Conservation (phyloP, 92 coral and sea anemone genomes). For the Isaurus tuberculatus region DNA sequence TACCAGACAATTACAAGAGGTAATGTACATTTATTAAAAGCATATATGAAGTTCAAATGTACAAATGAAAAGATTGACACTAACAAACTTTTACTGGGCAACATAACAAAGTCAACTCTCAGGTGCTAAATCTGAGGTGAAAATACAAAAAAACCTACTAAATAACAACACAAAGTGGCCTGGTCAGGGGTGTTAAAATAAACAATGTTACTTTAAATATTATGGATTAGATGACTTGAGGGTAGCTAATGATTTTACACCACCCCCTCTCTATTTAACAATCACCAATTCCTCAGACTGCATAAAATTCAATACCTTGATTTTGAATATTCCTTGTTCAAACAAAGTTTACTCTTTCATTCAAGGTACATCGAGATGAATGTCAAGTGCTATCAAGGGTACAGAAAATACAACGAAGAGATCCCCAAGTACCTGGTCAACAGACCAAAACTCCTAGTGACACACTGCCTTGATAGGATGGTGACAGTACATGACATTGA, state of each 20-base stretch:
- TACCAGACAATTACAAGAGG: conserved; percentile 32
- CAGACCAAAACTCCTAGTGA: conserved; percentile 50
- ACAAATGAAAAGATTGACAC: background rate
- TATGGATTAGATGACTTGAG: background rate
- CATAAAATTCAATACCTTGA: too few species aligned
- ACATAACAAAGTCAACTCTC: background rate
- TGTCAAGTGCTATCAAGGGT: conserved; percentile 22
- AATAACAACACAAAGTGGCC: background rate
- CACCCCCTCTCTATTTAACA: background rate
- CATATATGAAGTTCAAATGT: background rate
- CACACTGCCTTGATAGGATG: conserved; percentile 56
- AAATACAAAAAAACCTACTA: background rate
- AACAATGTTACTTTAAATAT: background rate
- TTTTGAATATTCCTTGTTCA: background rate
- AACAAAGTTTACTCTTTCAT: background rate
- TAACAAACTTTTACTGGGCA: background rate
- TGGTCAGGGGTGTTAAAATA: background rate
- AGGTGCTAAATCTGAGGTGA: background rate
- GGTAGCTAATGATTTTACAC: background rate
- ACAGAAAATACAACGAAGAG: conserved; percentile 49
- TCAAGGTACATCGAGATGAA: conserved; percentile 55
- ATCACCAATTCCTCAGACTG: too few species aligned
- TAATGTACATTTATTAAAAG: background rate
- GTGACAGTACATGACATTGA: conserved; percentile 30
- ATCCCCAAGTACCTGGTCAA: conserved; percentile 58